These are phyloP conservation scores for Monodelphis domestica DNA, from an alignment of 2,797 vertebrate species.

Conservation along the genomic window DNA sequence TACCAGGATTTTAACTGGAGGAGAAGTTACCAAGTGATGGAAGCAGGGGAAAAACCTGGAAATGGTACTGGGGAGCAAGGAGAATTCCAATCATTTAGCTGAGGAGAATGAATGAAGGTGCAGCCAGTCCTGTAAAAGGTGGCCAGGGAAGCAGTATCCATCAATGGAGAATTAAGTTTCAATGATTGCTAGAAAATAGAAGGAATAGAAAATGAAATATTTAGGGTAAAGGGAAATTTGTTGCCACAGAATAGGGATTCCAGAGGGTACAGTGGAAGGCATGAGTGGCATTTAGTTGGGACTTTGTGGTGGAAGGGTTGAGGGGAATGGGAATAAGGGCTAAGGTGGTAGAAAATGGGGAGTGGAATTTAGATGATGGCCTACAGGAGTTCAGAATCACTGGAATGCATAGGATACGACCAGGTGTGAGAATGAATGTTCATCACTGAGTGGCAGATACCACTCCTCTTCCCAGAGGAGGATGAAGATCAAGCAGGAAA, in stretches of 20 bases:
- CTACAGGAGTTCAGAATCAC: neutral
- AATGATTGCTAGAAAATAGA: neutral
- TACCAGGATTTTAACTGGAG: neutral
- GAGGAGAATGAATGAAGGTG: neutral
- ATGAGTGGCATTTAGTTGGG: neutral
- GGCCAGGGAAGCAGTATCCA: neutral
- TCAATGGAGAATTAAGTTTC: neutral
- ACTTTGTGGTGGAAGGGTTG: neutral
- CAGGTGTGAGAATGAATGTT: neutral
- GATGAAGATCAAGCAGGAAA: neutral
- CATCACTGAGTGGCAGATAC: neutral
- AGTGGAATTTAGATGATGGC: neutral
- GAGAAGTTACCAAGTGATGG: neutral
- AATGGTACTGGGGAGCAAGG: neutral
- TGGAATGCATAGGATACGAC: neutral
- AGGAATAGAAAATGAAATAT: neutral
- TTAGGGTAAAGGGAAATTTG: neutral
- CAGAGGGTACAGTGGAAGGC: neutral
- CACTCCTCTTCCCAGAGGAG: neutral
- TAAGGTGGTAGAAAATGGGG: neutral
- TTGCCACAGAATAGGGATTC: neutral
- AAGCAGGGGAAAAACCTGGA: neutral
- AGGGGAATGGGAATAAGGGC: neutral
- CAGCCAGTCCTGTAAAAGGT: neutral
- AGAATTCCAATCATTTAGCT: neutral